Percentiles rank a stretch among this genome's conserved stretches.
Conservation (phyloP, 1,140 invertebrate genomes). For the Drosophila nasuta region DNA sequence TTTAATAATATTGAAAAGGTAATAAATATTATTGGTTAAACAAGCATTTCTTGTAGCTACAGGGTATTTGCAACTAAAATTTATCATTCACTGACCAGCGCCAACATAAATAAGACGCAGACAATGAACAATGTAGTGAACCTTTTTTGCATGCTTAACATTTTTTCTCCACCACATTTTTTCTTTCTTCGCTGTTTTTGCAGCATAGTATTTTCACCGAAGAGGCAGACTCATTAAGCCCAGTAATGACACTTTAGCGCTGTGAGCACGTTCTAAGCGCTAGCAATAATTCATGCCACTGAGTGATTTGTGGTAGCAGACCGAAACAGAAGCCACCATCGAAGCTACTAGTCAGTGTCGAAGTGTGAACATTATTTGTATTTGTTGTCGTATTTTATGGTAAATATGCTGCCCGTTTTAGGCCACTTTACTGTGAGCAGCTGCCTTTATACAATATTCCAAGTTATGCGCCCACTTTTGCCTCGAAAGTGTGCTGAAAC, state of each 20-base stretch:
- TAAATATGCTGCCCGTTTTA: constrained; percentile 37
- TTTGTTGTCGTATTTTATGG: constrained; percentile 70
- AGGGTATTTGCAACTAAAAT: constrained; percentile 58
- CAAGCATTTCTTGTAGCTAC: not conserved
- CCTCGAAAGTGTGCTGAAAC: not conserved
- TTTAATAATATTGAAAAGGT: too few species aligned
- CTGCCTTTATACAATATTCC: constrained; percentile 41
- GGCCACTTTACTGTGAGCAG: constrained; percentile 43
- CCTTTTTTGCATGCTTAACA: constrained; percentile 65
- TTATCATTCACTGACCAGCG: constrained; percentile 63
- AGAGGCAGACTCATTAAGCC: constrained; percentile 69
- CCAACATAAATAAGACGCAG: constrained; percentile 74
- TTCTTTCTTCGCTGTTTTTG: constrained; percentile 14
- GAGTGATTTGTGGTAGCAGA: constrained; percentile 71
- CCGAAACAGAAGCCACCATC: constrained; percentile 37
- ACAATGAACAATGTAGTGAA: constrained; percentile 68
- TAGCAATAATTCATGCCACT: constrained; percentile 78
- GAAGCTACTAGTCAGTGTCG: constrained; percentile 51
- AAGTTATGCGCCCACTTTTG: constrained; percentile 32
- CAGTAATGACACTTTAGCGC: constrained; percentile 81
- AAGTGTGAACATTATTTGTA: constrained; percentile 71
- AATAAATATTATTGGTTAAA: not conserved
- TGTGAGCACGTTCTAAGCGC: constrained; percentile 75
- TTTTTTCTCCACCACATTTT: constrained; percentile 45
- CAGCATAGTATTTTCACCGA: not conserved